These are phyloP conservation scores for Ptilonorhynchus violaceus DNA, from an alignment of 2,113 vertebrate species.

Conservation along the genomic window DNA sequence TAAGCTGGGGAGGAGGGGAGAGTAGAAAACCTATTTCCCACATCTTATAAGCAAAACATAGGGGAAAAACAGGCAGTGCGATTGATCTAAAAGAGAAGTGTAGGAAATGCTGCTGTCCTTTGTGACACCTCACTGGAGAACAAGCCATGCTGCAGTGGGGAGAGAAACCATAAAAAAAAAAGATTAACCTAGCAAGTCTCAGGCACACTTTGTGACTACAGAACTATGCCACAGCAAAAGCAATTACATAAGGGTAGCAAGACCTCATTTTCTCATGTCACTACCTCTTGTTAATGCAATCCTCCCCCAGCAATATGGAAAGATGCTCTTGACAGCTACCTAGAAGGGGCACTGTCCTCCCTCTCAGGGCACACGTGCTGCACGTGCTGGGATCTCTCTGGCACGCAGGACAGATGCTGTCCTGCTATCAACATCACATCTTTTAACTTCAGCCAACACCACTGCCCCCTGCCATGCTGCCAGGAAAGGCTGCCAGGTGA, in stretches of 20 bases:
- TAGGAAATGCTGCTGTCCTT: neutral
- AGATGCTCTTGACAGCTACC: neutral
- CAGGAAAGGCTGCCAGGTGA: neutral
- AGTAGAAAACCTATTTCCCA: neutral
- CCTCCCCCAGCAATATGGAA: neutral
- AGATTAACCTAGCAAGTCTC: neutral
- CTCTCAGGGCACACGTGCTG: neutral
- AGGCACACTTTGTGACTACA: neutral
- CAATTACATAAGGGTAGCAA: neutral
- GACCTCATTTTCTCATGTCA: neutral
- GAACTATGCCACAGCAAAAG: conserved; percentile 1
- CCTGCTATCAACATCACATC: neutral
- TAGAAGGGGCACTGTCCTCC: neutral
- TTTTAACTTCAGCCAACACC: neutral
- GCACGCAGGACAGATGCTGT: neutral
- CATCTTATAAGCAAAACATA: neutral
- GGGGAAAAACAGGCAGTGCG: rapidly evolving
- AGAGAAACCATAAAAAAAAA: neutral
- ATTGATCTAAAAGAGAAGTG: neutral
- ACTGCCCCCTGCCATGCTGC: neutral
- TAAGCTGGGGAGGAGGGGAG: neutral
- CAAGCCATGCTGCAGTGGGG: neutral
- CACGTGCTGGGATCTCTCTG: neutral
- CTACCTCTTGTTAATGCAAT: neutral
- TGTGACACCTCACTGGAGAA: neutral